These are phyloP conservation scores for Chlorospingus semifuscus DNA, from an alignment of 2,797 vertebrate species.

Conservation along the genomic window DNA sequence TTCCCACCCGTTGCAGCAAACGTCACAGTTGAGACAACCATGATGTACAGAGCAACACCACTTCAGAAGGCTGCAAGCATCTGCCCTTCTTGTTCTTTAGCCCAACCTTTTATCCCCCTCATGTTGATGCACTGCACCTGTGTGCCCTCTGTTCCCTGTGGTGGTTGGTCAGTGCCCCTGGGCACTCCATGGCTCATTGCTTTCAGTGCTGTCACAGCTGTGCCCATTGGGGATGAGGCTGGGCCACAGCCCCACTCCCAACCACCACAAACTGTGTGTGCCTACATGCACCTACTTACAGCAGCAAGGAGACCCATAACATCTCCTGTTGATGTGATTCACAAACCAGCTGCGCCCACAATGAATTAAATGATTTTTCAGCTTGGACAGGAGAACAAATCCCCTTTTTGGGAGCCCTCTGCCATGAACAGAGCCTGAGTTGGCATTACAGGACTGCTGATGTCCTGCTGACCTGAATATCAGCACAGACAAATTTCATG, in stretches of 20 bases:
- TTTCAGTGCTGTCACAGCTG: neutral
- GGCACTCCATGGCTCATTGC: neutral
- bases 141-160: neutral
- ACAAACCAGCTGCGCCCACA: accelerated
- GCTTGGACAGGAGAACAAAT: neutral
- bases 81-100: neutral
- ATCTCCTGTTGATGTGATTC: neutral
- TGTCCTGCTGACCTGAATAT: neutral
- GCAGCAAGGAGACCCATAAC: neutral
- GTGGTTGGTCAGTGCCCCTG: neutral
- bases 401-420: neutral
- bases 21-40: no score
- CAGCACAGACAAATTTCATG: neutral
- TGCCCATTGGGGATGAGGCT: neutral
- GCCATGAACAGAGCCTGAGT: accelerated
- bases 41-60: accelerated
- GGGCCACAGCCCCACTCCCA: neutral
- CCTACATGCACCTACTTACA: neutral
- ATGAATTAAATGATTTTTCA: neutral
- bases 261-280: neutral
- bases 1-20: neutral
- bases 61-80: accelerated
- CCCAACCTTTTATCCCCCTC: neutral
- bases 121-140: accelerated
- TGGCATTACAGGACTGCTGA: neutral